These are phyloP conservation scores for Lasioglossum lativentre DNA, from an alignment of 2,888 invertebrate species.

Conservation along the genomic window DNA sequence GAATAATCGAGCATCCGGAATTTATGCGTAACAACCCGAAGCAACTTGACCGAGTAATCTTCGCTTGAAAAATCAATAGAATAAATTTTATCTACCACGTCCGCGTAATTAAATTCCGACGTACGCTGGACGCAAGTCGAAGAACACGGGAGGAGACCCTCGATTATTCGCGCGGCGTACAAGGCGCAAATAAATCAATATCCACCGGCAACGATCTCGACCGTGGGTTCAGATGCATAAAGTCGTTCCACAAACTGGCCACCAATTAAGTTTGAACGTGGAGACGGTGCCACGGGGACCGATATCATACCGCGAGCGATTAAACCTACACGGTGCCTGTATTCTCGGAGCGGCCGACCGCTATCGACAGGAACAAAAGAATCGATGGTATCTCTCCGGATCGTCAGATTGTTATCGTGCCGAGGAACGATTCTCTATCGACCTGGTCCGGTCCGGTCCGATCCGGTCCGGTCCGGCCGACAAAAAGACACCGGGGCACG, in stretches of 20 bases:
- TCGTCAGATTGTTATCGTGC: conserved; percentile 48
- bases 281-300: not conserved
- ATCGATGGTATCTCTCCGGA: conserved; percentile 47
- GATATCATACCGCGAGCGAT: conserved; percentile 17
- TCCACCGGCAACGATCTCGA: not conserved
- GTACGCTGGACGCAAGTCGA: not conserved
- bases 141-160: not conserved
- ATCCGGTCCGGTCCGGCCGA: not conserved
- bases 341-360: not conserved
- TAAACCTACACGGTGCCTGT: conserved; percentile 20
- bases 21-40: not conserved
- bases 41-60: not conserved
- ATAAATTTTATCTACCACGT: not conserved
- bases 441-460: not conserved
- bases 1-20: not conserved
- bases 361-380: conserved; percentile 52
- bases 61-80: not conserved
- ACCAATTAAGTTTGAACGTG: not conserved
- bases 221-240: not conserved
- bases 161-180: not conserved
- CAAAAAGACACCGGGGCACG: conserved; percentile 29
- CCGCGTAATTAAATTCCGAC: not conserved
- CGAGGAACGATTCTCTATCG: conserved; percentile 35
- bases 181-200: conserved; percentile 8
- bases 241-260: not conserved